Conservation (phyloP, 2,113 vertebrate species). For the Tyto alba region DNA sequence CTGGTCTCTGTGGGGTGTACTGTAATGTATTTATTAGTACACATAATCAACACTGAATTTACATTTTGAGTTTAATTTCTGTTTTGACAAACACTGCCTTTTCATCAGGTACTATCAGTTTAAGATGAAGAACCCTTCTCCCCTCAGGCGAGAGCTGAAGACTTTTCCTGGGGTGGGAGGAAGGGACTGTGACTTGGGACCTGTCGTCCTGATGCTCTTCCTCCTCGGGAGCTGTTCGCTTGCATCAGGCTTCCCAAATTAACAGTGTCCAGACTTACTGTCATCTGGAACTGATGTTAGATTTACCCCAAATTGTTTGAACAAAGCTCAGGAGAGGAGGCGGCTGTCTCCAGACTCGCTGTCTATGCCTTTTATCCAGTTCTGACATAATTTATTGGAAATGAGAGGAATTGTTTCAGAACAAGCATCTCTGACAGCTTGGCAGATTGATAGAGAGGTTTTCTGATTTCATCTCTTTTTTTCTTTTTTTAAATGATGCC, state of each 20-base stretch:
- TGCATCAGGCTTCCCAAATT: background rate
- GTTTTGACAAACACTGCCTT: background rate
- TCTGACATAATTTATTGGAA: conserved; percentile 34
- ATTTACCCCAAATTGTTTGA: background rate
- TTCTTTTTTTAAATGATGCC: background rate
- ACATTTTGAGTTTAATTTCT: background rate
- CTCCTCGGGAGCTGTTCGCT: background rate
- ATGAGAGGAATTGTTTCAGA: conserved; percentile 43
- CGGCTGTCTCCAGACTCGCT: conserved; percentile 31
- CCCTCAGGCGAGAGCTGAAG: background rate
- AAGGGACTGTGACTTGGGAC: background rate
- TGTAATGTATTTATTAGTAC: background rate
- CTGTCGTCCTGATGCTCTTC: background rate
- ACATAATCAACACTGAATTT: fast-evolving
- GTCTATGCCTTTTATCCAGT: conserved; percentile 31
- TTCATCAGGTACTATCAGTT: background rate
- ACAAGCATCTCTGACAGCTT: conserved; percentile 45
- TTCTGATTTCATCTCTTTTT: conserved; percentile 10
- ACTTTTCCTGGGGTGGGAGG: background rate
- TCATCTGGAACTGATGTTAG: background rate
- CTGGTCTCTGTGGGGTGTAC: background rate
- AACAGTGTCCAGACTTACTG: background rate
- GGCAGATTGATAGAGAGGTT: conserved; percentile 62
- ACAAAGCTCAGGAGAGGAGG: background rate
- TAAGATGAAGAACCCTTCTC: background rate